Evolutionary conservation across 2,113 vertebrate genomes (phyloP).

Genomic region (Forbesichthys agassizii): DNA sequence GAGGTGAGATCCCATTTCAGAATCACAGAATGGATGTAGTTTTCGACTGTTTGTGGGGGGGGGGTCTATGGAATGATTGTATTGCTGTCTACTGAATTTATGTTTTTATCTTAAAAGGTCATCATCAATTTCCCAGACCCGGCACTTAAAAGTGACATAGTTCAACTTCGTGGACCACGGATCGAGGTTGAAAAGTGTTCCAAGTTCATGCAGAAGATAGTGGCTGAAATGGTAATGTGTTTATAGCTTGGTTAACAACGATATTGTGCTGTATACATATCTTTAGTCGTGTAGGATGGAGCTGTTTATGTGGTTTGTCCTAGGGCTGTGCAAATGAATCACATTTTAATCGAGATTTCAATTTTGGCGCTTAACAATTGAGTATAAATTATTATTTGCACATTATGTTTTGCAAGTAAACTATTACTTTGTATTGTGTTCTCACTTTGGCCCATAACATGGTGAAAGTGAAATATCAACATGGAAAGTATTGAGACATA

Average conservation of each 20-base stretch:
- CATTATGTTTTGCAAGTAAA: too few species aligned
- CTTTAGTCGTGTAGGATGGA: too few species aligned
- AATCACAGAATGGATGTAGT: neutral
- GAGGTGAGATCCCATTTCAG: constrained; percentile 75
- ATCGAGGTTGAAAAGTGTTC: constrained; percentile 97
- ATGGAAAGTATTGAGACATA: too few species aligned
- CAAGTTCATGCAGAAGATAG: constrained; percentile 97
- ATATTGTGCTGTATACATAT: too few species aligned
- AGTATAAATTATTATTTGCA: too few species aligned
- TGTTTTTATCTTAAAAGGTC: constrained; percentile 77
- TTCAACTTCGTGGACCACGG: constrained; percentile 94
- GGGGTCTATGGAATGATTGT: neutral
- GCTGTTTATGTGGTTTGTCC: too few species aligned
- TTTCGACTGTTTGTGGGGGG: neutral
- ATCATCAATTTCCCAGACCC: constrained; percentile 99
- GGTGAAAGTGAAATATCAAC: too few species aligned
- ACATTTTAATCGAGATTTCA: too few species aligned
- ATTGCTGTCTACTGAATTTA: neutral
- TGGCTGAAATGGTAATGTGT: constrained; percentile 93
- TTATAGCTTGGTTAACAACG: neutral
- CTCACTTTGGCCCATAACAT: too few species aligned
- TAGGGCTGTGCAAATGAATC: too few species aligned
- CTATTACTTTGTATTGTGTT: too few species aligned
- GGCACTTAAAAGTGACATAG: constrained; percentile 93
- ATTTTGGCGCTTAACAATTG: too few species aligned